phyloP scores from a whole-genome alignment of 2,797 vertebrate species.

The Anguilla obscura region DNA sequence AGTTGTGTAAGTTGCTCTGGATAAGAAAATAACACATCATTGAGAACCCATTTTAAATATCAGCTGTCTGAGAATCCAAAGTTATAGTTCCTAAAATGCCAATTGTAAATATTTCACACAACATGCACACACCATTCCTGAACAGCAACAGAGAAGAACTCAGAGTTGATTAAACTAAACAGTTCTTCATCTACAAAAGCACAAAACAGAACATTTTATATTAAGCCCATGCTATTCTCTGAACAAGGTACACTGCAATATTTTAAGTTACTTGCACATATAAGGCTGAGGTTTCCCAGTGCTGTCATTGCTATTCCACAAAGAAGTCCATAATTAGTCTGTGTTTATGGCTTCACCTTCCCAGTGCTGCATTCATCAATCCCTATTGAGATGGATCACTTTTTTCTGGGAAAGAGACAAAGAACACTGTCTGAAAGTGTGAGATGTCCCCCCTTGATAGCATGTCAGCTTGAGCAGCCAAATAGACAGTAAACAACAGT shows the following conservation, averaged over 20 bases:
- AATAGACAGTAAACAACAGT: conserved; percentile 71
- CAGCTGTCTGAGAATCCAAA: background rate
- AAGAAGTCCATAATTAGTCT: conserved; percentile 21
- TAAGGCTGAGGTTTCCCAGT: conserved; percentile 7
- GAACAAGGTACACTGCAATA: conserved; percentile 48
- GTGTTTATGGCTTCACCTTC: conserved; percentile 26
- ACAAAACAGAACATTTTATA: background rate
- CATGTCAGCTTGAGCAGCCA: conserved; percentile 64
- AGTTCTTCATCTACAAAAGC: background rate
- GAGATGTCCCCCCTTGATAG: conserved; percentile 65
- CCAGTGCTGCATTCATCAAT: conserved; percentile 21
- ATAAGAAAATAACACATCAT: background rate
- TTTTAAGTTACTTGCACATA: background rate
- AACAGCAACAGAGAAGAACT: background rate
- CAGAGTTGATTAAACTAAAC: background rate
- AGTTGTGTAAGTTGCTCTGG: no score
- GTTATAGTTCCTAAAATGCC: background rate
- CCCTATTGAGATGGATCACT: conserved; percentile 24
- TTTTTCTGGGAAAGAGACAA: conserved; percentile 29
- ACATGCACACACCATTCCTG: background rate
- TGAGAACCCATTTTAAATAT: background rate
- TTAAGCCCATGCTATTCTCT: background rate
- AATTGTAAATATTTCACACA: background rate
- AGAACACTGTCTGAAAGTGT: conserved; percentile 48
- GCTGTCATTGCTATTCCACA: conserved; percentile 19